phyloP scores from a whole-genome alignment of 2,888 invertebrate species.

The Caenorhabditis zanzibari region DNA sequence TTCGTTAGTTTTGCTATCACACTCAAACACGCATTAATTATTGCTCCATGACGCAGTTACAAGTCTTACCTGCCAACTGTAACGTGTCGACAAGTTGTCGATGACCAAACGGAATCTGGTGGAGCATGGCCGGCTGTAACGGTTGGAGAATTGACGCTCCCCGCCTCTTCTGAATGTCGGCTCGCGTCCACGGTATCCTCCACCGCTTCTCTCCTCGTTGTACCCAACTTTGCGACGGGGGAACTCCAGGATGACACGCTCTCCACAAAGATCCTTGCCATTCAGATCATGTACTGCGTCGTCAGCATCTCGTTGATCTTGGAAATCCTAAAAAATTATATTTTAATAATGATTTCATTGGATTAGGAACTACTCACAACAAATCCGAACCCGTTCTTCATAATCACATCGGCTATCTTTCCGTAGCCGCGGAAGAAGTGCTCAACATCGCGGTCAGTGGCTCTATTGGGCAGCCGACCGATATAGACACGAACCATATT shows the following conservation, averaged over 20 bases:
- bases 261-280: constrained; percentile 85
- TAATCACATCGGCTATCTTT: constrained; percentile 92
- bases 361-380: constrained; percentile 87
- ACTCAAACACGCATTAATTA: constrained; percentile 40
- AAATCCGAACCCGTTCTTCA: constrained; percentile 98
- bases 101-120: constrained; percentile 97
- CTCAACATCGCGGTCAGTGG: constrained; percentile 94
- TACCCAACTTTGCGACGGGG: constrained; percentile 56
- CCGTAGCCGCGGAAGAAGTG: constrained; percentile 97
- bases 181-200: constrained; percentile 52
- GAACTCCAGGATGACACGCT: constrained; percentile 83
- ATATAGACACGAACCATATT: constrained; percentile 87
- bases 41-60: neutral
- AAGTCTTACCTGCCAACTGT: constrained; percentile 92
- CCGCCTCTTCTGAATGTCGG: constrained; percentile 33
- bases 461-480: constrained; percentile 89
- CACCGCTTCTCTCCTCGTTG: constrained; percentile 75
- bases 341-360: neutral
- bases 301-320: constrained; percentile 85
- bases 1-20: constrained; percentile 24
- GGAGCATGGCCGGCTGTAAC: constrained; percentile 97
- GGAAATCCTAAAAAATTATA: constrained; percentile 84
- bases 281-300: constrained; percentile 86
- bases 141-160: constrained; percentile 84
- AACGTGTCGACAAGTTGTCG: constrained; percentile 97